Conservation (phyloP, 2,113 vertebrate genomes). For the Rana temporaria region DNA sequence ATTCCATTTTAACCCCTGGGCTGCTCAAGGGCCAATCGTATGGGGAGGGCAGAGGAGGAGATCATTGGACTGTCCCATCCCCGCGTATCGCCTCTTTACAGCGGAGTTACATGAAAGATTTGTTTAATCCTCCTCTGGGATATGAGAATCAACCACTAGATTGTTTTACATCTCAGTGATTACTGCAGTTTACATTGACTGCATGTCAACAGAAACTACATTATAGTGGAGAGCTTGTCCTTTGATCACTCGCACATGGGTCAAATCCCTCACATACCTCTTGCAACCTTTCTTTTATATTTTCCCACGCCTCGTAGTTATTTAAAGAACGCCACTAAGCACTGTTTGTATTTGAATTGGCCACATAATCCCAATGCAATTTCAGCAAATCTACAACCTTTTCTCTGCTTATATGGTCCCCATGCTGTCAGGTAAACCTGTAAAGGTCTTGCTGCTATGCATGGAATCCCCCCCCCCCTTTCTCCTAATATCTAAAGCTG, state of each 20-base stretch:
- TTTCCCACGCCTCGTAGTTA: no score
- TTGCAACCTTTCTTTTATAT: no score
- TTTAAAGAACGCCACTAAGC: no score
- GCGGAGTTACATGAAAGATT: not conserved
- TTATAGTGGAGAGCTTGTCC: not conserved
- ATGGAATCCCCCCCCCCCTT: no score
- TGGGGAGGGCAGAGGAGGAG: not conserved
- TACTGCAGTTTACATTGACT: not conserved
- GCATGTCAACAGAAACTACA: not conserved
- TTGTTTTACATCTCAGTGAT: not conserved
- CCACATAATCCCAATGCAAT: no score
- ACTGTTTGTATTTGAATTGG: no score
- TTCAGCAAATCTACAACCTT: no score
- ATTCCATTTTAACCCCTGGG: slow-evolving; percentile 30
- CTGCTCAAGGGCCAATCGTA: not conserved
- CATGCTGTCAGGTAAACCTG: no score
- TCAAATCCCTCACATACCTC: not conserved
- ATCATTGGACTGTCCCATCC: not conserved
- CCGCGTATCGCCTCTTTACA: no score
- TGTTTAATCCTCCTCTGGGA: not conserved
- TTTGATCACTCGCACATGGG: not conserved
- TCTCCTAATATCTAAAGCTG: no score
- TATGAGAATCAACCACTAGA: not conserved
- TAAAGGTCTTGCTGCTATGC: no score
- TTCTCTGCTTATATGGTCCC: no score